phyloP scores from a whole-genome alignment of 2,888 invertebrate species.

The Allolobophora icterica region DNA sequence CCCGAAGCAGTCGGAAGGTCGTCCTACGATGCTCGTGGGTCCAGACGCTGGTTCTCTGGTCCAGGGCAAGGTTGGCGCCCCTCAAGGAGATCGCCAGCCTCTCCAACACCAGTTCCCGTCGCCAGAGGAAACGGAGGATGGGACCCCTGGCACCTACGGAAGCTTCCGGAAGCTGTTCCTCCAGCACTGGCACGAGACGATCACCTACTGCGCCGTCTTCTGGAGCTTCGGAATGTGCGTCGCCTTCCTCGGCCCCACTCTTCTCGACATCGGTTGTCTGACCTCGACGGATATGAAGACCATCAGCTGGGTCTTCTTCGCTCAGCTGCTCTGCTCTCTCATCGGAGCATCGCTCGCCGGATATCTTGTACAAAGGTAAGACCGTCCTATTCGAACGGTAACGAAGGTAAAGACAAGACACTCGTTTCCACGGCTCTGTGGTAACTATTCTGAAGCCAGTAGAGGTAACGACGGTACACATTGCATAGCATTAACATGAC shows the following conservation, averaged over 20 bases:
- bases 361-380: constrained; percentile 63
- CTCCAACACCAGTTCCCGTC: not conserved
- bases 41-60: not conserved
- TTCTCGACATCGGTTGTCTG: constrained; percentile 67
- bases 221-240: constrained; percentile 69
- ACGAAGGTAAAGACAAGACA: too few relatives aligned
- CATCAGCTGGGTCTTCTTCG: constrained; percentile 68
- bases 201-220: constrained; percentile 66
- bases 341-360: constrained; percentile 67
- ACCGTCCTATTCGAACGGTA: too few relatives aligned
- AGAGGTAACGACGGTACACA: too few relatives aligned
- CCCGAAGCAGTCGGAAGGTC: not conserved
- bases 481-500: too few relatives aligned
- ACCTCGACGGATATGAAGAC: constrained; percentile 63
- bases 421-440: too few relatives aligned
- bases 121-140: not conserved
- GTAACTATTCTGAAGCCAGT: too few relatives aligned
- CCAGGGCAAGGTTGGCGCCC: not conserved
- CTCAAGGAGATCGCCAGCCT: constrained; percentile 4
- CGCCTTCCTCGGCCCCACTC: constrained; percentile 67
- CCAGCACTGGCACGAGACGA: constrained; percentile 63
- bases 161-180: constrained; percentile 61
- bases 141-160: not conserved
- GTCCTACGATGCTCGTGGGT: not conserved
- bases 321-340: constrained; percentile 66